These are phyloP conservation scores for Hydrochoerus hydrochaeris DNA, from an alignment of 2,113 vertebrate species.

Conservation along the genomic window DNA sequence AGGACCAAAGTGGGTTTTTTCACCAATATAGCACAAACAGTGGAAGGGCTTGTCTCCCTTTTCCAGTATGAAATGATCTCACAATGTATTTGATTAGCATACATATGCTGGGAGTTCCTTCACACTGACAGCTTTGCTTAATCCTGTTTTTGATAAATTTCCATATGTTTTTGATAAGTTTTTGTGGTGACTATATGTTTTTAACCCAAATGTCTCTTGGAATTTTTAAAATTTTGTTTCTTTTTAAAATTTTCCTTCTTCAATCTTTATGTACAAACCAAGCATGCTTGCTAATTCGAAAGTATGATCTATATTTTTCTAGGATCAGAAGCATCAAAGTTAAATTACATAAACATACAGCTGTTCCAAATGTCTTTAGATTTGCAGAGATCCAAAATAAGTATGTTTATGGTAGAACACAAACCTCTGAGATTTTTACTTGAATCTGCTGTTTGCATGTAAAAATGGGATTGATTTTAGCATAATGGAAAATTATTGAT, in stretches of 20 bases:
- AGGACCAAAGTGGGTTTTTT: background rate
- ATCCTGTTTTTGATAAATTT: no score
- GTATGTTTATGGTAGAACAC: constrained; percentile 51
- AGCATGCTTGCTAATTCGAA: background rate
- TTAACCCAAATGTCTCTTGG: background rate
- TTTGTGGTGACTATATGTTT: background rate
- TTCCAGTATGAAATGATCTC: background rate
- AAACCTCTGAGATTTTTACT: constrained; percentile 59
- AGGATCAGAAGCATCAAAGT: background rate
- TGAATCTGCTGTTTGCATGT: constrained; percentile 63
- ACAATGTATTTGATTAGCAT: background rate
- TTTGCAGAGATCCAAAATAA: constrained; percentile 63
- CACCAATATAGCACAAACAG: background rate
- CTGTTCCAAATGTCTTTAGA: constrained; percentile 24
- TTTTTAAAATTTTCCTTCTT: background rate
- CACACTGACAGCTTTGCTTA: background rate
- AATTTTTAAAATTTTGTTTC: background rate
- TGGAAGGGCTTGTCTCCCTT: background rate
- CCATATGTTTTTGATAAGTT: background rate
- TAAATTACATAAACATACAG: background rate
- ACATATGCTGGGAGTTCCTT: background rate
- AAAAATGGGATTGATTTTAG: constrained; percentile 80
- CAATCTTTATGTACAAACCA: background rate
- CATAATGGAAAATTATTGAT: constrained; percentile 78
- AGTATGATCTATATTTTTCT: background rate